Evolutionary conservation across 2,888 invertebrate genomes (phyloP).

Genomic region (Cabera pusaria): DNA sequence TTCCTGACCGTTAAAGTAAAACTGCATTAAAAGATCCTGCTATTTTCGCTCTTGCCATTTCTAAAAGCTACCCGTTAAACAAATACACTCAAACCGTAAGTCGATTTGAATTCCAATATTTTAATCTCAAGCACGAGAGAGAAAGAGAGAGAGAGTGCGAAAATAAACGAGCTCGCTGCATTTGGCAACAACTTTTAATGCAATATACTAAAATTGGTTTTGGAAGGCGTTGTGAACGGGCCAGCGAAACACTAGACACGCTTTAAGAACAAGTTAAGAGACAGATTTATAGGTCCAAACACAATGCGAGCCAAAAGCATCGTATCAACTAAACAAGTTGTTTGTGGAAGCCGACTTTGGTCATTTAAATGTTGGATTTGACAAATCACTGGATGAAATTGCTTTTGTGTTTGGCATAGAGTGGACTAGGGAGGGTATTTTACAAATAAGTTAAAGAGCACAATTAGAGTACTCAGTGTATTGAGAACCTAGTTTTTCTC

Average conservation of each 20-base stretch:
- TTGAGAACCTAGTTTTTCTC: too few species aligned
- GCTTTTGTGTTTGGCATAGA: constrained; percentile 45
- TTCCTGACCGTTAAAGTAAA: too few species aligned
- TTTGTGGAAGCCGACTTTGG: constrained; percentile 68
- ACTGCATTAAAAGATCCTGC: too few species aligned
- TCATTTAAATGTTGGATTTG: constrained; percentile 77
- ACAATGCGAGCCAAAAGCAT: constrained; percentile 59
- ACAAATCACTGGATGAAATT: constrained; percentile 67
- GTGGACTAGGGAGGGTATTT: too few species aligned
- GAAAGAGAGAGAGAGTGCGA: constrained; percentile 34
- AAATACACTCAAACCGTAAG: background rate
- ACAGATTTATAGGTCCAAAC: constrained; percentile 75
- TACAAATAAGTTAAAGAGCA: too few species aligned
- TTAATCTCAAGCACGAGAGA: constrained; percentile 14
- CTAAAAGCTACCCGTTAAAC: too few species aligned
- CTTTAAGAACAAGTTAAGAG: constrained; percentile 75
- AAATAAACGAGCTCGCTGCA: constrained; percentile 57
- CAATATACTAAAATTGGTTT: constrained; percentile 77
- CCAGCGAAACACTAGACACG: constrained; percentile 68
- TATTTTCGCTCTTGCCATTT: too few species aligned
- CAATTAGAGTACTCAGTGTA: background rate
- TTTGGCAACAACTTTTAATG: constrained; percentile 76
- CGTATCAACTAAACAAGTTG: constrained; percentile 70
- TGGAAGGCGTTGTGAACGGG: constrained; percentile 61
- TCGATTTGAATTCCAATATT: constrained; percentile 6